Percentiles rank a stretch among this genome's conserved stretches.
phyloP scores from a whole-genome alignment of 2,113 vertebrate species.

The Neogobius melanostomus region DNA sequence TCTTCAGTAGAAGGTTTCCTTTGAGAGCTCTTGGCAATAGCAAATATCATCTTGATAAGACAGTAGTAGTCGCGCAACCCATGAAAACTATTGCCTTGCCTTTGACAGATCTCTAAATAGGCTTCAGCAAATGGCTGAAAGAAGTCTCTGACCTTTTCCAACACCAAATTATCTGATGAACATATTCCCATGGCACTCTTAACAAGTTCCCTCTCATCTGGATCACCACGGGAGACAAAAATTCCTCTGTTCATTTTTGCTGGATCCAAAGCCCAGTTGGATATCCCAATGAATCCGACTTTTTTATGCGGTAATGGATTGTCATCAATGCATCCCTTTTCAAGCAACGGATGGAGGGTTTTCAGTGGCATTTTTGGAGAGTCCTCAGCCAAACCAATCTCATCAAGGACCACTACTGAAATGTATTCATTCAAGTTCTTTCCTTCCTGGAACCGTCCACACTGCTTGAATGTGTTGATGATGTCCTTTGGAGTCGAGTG shows the following conservation, averaged over 20 bases:
- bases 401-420: too few relatives aligned
- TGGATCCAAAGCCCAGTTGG: constrained; percentile 97
- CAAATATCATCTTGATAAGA: constrained; percentile 95
- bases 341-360: too few relatives aligned
- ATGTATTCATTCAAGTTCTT: too few relatives aligned
- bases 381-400: too few relatives aligned
- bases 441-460: too few relatives aligned
- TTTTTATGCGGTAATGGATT: constrained; percentile 89
- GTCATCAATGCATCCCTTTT: too few relatives aligned
- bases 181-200: constrained; percentile 91
- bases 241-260: constrained; percentile 99
- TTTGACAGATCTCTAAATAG: constrained; percentile 82
- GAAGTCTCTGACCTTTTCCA: constrained; percentile 79
- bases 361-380: too few relatives aligned
- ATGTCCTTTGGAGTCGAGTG: too few relatives aligned
- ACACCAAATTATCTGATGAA: constrained; percentile 79
- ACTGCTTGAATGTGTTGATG: too few relatives aligned
- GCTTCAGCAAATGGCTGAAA: constrained; percentile 85
- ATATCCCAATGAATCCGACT: constrained; percentile 95
- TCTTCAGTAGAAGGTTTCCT: constrained; percentile 71
- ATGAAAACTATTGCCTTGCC: constrained; percentile 89
- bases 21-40: constrained; percentile 72
- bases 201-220: constrained; percentile 82
- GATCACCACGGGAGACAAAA: constrained; percentile 91
- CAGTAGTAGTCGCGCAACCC: constrained; percentile 96